Evolutionary conservation across 2,113 vertebrate species (phyloP).

Genomic region (Tupaia tana): DNA sequence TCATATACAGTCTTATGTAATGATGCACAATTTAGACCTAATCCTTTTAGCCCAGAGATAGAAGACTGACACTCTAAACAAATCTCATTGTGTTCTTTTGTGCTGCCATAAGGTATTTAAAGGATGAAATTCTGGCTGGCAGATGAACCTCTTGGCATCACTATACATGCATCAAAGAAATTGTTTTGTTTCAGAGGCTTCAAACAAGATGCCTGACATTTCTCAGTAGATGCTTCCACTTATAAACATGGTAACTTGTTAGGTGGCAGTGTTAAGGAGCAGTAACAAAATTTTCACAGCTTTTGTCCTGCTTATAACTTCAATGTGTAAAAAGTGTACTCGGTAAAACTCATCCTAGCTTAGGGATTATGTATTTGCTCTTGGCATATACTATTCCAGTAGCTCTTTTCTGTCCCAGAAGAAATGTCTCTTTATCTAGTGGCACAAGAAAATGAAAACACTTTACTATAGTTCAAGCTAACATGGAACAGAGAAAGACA

Average conservation of each 20-base stretch:
- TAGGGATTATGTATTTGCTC: background rate
- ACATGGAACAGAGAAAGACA: background rate
- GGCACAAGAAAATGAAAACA: background rate
- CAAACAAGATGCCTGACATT: constrained; percentile 63
- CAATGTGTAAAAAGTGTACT: background rate
- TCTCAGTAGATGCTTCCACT: constrained; percentile 56
- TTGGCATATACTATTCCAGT: background rate
- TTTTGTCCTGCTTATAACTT: background rate
- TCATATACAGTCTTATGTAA: constrained; percentile 34
- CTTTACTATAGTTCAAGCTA: background rate
- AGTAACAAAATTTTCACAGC: background rate
- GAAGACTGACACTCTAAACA: constrained; percentile 72
- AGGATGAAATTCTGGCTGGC: constrained; percentile 63
- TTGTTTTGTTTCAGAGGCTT: constrained; percentile 69
- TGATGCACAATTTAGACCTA: constrained; percentile 52
- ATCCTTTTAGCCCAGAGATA: constrained; percentile 59
- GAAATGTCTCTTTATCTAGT: background rate
- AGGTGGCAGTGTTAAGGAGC: background rate
- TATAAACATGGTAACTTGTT: constrained; percentile 33
- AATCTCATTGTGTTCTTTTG: constrained; percentile 63
- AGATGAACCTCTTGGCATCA: constrained; percentile 69
- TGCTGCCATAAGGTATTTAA: constrained; percentile 66
- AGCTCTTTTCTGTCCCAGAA: background rate
- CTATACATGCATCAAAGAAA: constrained; percentile 52
- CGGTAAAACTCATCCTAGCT: constrained; percentile 21